Base-by-base conservation (phyloP, 2,888 invertebrate species). In the Pharmacophagus antenor region DNA sequence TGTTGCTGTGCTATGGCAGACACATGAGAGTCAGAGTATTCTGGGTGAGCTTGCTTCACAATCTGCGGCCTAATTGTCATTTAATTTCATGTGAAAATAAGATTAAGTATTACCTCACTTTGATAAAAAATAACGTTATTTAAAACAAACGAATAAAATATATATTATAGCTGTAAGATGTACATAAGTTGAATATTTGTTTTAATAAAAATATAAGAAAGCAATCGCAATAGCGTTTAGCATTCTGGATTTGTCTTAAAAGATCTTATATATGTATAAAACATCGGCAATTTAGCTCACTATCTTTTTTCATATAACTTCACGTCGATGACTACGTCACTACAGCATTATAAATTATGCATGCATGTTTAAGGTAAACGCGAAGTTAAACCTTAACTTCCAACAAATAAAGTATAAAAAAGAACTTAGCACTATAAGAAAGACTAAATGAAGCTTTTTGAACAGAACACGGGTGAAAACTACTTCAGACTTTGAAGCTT, bases 391-490 rank as follows among this genome's bases (percentile, higher is more conserved):
- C n/a, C n/a, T 37, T 37, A 37, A n/a, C 0, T 4, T 2, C 5
- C 0, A n/a, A n/a, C 1, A n/a, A n/a, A 37, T n/a, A 37, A 37
- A 15, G 37, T 6, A 5, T 37, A 37, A 37, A 37, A 37, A 4
- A 37, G 37, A 37, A 37, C n/a, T 15, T n/a, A n/a, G 15, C n/a
- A 15, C 1, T 2, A 37, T 8, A 6, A 37, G 37, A 37, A 37
- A 37, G 37, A n/a, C 6, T 37, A 37, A 37, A 37, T 37, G 37
- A 37, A n/a, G 37, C 37, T 37, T 22, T 22, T 47, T 21, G 21
- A 47, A 37, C n/a, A 42, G 23, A n/a, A 41, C 31, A 46, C 54
- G 20, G n/a, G 37, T 37, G 37, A 15, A 37, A n/a, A n/a, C 37
- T 41, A 17, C 21, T 56, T 48, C 44, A 37, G 37, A 37, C 37